Percentiles rank a stretch among this genome's conserved stretches.
Conservation (phyloP, 1,140 invertebrate genomes). For the Drosophila rufa region DNA sequence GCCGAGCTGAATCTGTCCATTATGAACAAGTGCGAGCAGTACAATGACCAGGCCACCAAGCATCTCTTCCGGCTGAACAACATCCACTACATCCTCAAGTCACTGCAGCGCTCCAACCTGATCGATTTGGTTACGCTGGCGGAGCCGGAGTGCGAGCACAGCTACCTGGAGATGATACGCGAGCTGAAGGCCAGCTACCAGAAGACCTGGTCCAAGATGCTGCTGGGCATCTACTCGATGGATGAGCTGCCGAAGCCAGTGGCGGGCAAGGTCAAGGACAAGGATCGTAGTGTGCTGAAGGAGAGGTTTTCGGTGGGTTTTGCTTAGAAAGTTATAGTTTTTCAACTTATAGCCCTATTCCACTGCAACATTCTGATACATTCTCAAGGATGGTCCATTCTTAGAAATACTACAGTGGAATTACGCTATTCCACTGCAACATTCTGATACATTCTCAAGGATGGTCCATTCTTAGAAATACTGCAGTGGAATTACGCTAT, state of each 20-base stretch:
- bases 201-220: slow-evolving; percentile 91
- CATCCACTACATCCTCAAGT: slow-evolving; percentile 96
- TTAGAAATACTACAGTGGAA: no score
- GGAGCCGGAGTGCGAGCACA: slow-evolving; percentile 93
- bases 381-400: no score
- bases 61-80: slow-evolving; percentile 94
- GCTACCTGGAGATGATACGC: slow-evolving; percentile 90
- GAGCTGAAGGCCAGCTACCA: slow-evolving; percentile 83
- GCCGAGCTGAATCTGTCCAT: slow-evolving; percentile 94
- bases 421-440: no score
- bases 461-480: no score
- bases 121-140: slow-evolving; percentile 92
- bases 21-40: slow-evolving; percentile 94
- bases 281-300: slow-evolving; percentile 95
- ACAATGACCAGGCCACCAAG: slow-evolving; percentile 92
- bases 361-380: no score
- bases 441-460: no score
- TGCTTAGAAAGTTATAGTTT: background rate
- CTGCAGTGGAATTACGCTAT: no score
- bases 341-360: background rate
- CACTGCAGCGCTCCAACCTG: slow-evolving; percentile 92
- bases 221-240: slow-evolving; percentile 89
- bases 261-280: slow-evolving; percentile 92
- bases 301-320: slow-evolving; percentile 93
- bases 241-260: slow-evolving; percentile 89